Conservation (phyloP, 2,888 invertebrate species). For the Microctonus hyperodae region DNA sequence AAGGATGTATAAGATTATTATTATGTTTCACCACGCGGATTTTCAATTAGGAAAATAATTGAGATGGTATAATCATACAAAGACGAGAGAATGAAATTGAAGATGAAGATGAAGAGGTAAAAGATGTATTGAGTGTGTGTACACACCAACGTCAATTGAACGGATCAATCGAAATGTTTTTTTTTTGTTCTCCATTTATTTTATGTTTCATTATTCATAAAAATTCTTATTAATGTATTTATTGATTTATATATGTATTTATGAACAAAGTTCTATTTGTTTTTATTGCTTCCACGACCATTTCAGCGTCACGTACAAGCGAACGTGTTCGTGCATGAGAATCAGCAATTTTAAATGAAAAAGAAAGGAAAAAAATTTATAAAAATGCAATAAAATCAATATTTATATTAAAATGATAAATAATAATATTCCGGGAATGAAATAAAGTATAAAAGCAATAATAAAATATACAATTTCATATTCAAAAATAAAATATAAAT, state of each 20-base stretch:
- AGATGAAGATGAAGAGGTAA: slow-evolving; percentile 5
- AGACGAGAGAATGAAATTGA: slow-evolving; percentile 14
- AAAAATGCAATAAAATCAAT: neutral
- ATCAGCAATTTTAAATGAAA: neutral
- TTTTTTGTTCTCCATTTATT: neutral
- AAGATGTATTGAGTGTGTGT: slow-evolving; percentile 11
- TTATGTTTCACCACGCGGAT: neutral
- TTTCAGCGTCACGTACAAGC: neutral
- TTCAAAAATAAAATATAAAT: too few species aligned
- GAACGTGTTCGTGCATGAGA: slow-evolving; percentile 3
- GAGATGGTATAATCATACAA: slow-evolving; percentile 12
- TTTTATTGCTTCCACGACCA: neutral
- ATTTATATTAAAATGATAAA: too few species aligned
- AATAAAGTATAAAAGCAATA: neutral
- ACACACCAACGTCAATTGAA: slow-evolving; percentile 1
- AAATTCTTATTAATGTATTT: too few species aligned
- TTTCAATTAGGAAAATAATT: slow-evolving; percentile 23
- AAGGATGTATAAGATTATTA: neutral
- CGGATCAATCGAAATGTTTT: slow-evolving; percentile 6
- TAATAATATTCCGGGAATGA: neutral
- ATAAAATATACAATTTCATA: too few species aligned
- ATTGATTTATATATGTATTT: slow-evolving; percentile 22
- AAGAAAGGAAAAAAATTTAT: neutral
- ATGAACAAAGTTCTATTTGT: neutral
- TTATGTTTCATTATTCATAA: neutral